Conservation (phyloP, 2,888 invertebrate species). For the Dryobotodes eremita region DNA sequence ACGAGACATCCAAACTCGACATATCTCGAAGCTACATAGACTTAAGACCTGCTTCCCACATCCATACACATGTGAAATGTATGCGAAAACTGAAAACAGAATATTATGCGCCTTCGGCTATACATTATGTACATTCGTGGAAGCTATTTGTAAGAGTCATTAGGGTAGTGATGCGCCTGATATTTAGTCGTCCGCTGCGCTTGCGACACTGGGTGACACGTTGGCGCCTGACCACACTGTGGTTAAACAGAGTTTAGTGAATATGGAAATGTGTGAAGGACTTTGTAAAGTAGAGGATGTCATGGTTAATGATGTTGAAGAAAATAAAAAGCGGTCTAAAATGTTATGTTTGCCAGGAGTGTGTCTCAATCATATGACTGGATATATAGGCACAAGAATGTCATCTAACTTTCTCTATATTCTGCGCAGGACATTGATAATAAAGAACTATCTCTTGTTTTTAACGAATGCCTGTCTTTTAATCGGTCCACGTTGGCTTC, state of each 20-base stretch:
- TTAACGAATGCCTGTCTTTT: not conserved
- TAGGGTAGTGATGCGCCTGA: constrained; percentile 85
- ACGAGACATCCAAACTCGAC: not conserved
- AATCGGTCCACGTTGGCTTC: not conserved
- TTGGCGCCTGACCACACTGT: constrained; percentile 63
- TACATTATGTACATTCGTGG: constrained; percentile 61
- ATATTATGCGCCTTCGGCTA: constrained; percentile 42
- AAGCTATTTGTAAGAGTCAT: constrained; percentile 82
- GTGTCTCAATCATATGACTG: not conserved
- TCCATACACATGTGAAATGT: constrained; percentile 16
- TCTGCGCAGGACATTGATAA: not conserved
- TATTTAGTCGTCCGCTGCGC: constrained; percentile 81
- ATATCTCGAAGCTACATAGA: not conserved
- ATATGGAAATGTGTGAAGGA: not conserved
- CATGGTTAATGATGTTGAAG: not conserved
- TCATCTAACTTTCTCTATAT: not conserved
- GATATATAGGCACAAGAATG: not conserved
- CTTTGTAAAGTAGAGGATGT: not conserved
- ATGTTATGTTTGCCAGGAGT: not conserved
- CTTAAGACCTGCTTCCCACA: constrained; percentile 45
- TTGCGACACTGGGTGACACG: constrained; percentile 84
- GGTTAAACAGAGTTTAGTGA: constrained; percentile 42
- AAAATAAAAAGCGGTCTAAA: not conserved
- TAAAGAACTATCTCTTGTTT: not conserved
- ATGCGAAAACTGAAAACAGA: constrained; percentile 62